A percentile compares a stretch with the other conserved stretches of the same genome.
phyloP scores from a whole-genome alignment of 92 coral and sea anemone species.

The Anthopleura xanthogrammica region DNA sequence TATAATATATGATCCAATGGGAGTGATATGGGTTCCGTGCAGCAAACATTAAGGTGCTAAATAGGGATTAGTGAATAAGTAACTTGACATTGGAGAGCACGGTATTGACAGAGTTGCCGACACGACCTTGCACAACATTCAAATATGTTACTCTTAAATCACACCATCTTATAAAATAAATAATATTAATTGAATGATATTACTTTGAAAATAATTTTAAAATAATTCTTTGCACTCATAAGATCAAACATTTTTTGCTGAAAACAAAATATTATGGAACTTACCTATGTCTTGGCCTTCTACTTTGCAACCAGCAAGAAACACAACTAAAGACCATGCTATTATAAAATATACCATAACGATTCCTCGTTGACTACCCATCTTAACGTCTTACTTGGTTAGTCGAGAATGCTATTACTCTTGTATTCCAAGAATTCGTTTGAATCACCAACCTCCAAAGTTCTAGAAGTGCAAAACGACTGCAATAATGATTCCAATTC shows the following conservation, averaged over 20 bases:
- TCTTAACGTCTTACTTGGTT: not conserved
- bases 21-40: not conserved
- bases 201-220: not conserved
- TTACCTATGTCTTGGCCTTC: not conserved
- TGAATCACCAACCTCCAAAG: not conserved
- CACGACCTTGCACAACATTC: conserved; percentile 4
- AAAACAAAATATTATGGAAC: not conserved
- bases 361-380: not conserved
- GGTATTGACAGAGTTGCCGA: not conserved
- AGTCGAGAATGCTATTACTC: not conserved
- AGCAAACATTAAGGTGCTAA: not conserved
- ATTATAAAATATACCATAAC: not conserved
- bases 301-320: not conserved
- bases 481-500: not conserved
- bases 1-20: not conserved
- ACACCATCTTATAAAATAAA: not conserved
- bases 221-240: not conserved
- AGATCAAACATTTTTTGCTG: not conserved
- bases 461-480: not conserved
- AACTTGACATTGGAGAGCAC: conserved; percentile 2
- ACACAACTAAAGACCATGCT: not conserved
- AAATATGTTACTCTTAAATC: not conserved
- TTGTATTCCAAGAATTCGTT: not conserved
- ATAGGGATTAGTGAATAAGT: not conserved
- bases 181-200: not conserved